Percentiles rank a stretch among this genome's conserved stretches.
Evolutionary conservation across 2,797 vertebrate species (phyloP).

Genomic region (Otus scops): DNA sequence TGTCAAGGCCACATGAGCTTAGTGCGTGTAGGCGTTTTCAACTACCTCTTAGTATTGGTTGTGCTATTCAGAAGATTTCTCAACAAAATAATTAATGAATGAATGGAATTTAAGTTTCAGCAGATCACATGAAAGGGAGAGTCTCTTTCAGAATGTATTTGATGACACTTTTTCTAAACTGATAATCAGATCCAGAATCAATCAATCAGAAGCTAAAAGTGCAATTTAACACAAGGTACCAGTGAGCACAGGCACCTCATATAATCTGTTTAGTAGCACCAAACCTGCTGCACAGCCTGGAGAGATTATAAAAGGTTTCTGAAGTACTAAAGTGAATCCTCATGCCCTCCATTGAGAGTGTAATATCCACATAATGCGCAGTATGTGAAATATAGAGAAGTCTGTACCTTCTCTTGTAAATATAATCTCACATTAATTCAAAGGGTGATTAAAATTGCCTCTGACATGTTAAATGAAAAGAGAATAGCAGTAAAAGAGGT

Average conservation of each 20-base stretch:
- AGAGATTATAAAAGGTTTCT: background rate
- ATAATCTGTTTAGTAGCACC: background rate
- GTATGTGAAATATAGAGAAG: background rate
- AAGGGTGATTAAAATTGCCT: background rate
- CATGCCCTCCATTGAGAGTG: background rate
- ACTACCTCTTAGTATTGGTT: background rate
- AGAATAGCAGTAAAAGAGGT: background rate
- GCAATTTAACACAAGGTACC: background rate
- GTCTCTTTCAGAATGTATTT: background rate
- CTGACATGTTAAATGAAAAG: background rate
- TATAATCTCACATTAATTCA: background rate
- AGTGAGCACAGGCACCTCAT: background rate
- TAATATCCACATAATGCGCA: background rate
- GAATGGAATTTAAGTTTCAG: background rate
- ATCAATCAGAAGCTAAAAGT: background rate
- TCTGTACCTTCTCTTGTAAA: background rate
- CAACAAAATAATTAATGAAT: background rate
- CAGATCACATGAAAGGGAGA: background rate
- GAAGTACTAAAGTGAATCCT: background rate
- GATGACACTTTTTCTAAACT: background rate
- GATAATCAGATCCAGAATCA: background rate
- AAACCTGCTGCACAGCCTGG: background rate
- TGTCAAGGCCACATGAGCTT: background rate
- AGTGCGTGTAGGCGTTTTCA: background rate
- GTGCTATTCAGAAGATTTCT: background rate